Percentiles rank a stretch among this genome's conserved stretches.
Evolutionary conservation across 2,888 invertebrate species (phyloP).

Genomic region (Xanthorhoe designata): DNA sequence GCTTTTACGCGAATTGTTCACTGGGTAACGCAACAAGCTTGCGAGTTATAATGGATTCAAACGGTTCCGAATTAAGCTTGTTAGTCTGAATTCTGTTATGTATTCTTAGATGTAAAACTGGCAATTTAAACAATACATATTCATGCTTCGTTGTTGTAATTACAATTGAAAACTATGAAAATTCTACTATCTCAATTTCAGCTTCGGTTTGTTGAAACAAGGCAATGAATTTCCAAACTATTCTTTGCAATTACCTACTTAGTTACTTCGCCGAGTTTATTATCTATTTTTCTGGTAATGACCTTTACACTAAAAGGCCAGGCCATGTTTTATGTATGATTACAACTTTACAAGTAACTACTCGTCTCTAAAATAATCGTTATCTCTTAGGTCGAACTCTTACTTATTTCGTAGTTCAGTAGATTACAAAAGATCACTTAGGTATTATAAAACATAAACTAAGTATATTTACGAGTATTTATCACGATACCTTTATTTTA

Average conservation of each 20-base stretch:
- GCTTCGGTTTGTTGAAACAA: too few species aligned
- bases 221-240: too few species aligned
- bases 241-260: neutral
- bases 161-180: too few species aligned
- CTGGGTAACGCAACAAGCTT: neutral
- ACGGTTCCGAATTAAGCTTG: neutral
- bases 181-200: too few species aligned
- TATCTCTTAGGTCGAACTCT: slow-evolving; percentile 20
- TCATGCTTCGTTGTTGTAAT: too few species aligned
- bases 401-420: slow-evolving; percentile 21
- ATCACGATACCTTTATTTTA: too few species aligned
- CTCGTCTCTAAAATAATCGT: slow-evolving; percentile 17
- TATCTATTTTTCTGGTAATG: slow-evolving; percentile 29
- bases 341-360: slow-evolving; percentile 24
- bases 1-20: slow-evolving; percentile 40
- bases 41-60: neutral
- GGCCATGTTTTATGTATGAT: slow-evolving; percentile 26
- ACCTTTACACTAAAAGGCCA: slow-evolving; percentile 30
- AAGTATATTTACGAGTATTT: too few species aligned
- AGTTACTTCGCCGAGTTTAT: slow-evolving; percentile 5
- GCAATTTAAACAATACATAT: too few species aligned
- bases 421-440: slow-evolving; percentile 40
- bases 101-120: too few species aligned
- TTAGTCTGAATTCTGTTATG: neutral
- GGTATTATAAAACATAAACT: too few species aligned